Conservation (phyloP, 2,888 invertebrate species). For the Drosophila mettleri region DNA sequence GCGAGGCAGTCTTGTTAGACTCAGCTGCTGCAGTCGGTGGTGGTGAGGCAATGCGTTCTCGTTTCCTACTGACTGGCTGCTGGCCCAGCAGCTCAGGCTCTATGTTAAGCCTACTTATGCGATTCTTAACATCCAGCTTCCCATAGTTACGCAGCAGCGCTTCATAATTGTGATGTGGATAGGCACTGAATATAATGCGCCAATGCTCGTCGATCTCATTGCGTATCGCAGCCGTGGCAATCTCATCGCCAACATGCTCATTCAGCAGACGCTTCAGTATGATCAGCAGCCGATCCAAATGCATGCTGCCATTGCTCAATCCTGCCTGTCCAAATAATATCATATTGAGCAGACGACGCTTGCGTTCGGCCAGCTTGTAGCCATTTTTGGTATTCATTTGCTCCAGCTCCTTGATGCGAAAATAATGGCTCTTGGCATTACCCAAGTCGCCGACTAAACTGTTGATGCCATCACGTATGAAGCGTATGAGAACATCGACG, state of each 20-base stretch:
- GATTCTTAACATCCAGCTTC: slow-evolving; percentile 70
- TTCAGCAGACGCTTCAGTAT: slow-evolving; percentile 75
- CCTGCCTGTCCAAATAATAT: slow-evolving; percentile 87
- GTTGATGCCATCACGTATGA: slow-evolving; percentile 79
- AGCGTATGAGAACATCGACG: slow-evolving; percentile 80
- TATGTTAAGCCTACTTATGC: slow-evolving; percentile 71
- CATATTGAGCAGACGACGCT: slow-evolving; percentile 86
- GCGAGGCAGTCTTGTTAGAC: slow-evolving; percentile 8
- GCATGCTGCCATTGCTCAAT: slow-evolving; percentile 86
- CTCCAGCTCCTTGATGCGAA: slow-evolving; percentile 85
- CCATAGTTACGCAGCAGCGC: slow-evolving; percentile 75
- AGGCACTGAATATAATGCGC: slow-evolving; percentile 86
- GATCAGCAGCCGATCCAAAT: slow-evolving; percentile 85
- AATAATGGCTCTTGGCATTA: slow-evolving; percentile 85
- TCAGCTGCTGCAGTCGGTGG: slow-evolving; percentile 37
- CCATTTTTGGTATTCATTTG: slow-evolving; percentile 85
- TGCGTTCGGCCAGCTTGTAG: slow-evolving; percentile 85
- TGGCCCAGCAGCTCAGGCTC: slow-evolving; percentile 76
- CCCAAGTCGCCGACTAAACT: slow-evolving; percentile 85
- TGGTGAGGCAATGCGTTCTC: slow-evolving; percentile 22
- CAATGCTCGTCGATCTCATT: slow-evolving; percentile 86
- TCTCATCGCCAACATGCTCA: slow-evolving; percentile 70
- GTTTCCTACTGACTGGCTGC: slow-evolving; percentile 39
- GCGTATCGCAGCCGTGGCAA: slow-evolving; percentile 85
- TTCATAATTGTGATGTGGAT: slow-evolving; percentile 81